Evolutionary conservation across 2,888 invertebrate species (phyloP).

Genomic region (Galerucella calmariensis): DNA sequence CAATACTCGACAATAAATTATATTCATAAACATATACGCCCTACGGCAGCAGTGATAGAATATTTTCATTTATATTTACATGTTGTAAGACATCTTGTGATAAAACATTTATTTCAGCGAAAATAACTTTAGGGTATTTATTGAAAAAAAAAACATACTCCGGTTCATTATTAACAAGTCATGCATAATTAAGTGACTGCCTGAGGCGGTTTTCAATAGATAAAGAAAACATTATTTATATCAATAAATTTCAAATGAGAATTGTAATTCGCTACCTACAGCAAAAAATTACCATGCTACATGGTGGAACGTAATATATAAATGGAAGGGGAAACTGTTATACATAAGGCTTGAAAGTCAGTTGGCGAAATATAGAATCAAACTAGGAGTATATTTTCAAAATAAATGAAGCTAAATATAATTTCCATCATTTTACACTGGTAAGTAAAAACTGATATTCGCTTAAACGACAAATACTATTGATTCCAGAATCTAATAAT

Average conservation of each 20-base stretch:
- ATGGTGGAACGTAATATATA: not conserved
- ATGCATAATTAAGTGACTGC: constrained; percentile 43
- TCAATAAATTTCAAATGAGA: constrained; percentile 38
- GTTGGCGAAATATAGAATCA: no score
- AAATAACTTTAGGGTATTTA: constrained; percentile 35
- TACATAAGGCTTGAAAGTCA: no score
- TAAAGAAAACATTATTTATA: constrained; percentile 40
- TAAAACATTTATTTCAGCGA: constrained; percentile 17
- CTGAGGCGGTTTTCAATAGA: constrained; percentile 34
- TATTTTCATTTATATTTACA: constrained; percentile 13
- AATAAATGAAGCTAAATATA: no score
- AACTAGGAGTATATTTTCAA: no score
- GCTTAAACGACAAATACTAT: no score
- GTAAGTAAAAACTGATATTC: no score
- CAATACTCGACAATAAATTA: not conserved
- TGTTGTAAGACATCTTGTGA: constrained; percentile 8
- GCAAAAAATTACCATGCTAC: constrained; percentile 18
- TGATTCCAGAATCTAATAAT: no score
- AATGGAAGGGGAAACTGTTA: not conserved
- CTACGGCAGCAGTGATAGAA: constrained; percentile 5
- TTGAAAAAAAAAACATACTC: constrained; percentile 36
- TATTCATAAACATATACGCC: constrained; percentile 1
- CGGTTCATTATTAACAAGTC: constrained; percentile 42
- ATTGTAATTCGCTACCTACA: constrained; percentile 36
- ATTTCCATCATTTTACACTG: no score